A percentile compares a stretch with the other conserved stretches of the same genome.
These are phyloP conservation scores for Drosophila nikananu DNA, from an alignment of 1,140 invertebrate genomes.

Conservation along the genomic window DNA sequence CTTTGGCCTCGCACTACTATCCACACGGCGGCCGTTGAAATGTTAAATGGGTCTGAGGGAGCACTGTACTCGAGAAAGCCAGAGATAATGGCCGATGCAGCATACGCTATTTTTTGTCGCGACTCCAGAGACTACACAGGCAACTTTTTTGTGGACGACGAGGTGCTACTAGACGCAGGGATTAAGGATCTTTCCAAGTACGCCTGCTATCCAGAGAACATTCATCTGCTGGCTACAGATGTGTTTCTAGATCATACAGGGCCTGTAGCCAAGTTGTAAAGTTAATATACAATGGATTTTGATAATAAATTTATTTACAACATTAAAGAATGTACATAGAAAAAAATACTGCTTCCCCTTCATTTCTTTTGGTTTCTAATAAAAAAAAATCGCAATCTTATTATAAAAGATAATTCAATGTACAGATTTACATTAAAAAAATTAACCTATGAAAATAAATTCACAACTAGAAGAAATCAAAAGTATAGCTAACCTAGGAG, in stretches of 20 bases:
- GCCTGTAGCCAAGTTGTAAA: slow-evolving; percentile 54
- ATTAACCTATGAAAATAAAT: too few species aligned
- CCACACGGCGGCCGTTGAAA: slow-evolving; percentile 98
- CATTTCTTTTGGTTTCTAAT: too few species aligned
- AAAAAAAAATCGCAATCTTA: too few species aligned
- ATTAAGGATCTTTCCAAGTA: slow-evolving; percentile 95
- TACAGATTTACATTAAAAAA: too few species aligned
- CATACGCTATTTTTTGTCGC: slow-evolving; percentile 93
- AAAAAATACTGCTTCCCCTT: too few species aligned
- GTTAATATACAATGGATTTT: background rate
- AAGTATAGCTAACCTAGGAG: too few species aligned
- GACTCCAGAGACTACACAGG: slow-evolving; percentile 92
- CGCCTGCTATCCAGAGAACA: slow-evolving; percentile 91
- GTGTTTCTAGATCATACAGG: slow-evolving; percentile 92
- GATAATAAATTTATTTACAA: too few species aligned
- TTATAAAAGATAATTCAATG: too few species aligned
- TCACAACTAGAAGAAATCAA: too few species aligned
- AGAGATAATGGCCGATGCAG: slow-evolving; percentile 98
- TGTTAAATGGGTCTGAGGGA: slow-evolving; percentile 97
- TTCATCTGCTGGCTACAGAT: slow-evolving; percentile 92
- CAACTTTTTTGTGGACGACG: slow-evolving; percentile 97
- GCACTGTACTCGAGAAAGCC: slow-evolving; percentile 90
- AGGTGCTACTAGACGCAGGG: slow-evolving; percentile 92
- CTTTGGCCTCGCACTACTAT: slow-evolving; percentile 98
- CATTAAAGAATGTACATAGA: too few species aligned